Conservation (phyloP, 2,797 vertebrate species). For the Lacerta agilis region DNA sequence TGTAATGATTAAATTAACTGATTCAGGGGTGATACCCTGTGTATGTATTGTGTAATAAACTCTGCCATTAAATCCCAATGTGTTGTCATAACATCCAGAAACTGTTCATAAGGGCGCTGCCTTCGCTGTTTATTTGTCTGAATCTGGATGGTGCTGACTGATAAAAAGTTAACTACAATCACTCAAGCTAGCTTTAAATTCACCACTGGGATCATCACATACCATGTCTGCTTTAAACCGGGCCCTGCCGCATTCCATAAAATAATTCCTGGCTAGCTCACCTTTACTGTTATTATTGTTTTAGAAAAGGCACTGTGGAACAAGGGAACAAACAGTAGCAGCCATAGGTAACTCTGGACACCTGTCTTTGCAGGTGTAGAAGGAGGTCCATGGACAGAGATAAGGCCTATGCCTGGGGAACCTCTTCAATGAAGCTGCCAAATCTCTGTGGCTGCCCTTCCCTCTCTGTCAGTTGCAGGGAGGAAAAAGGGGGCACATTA, state of each 20-base stretch:
- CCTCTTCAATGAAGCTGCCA: too few relatives aligned
- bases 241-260: slow-evolving; percentile 30
- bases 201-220: slow-evolving; percentile 52
- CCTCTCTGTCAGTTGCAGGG: too few relatives aligned
- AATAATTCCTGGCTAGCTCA: neutral
- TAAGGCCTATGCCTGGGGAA: too few relatives aligned
- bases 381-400: too few relatives aligned
- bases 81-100: slow-evolving; percentile 51
- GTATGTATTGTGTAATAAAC: slow-evolving; percentile 46
- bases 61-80: slow-evolving; percentile 48
- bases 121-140: slow-evolving; percentile 65
- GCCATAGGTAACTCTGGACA: too few relatives aligned
- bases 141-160: slow-evolving; percentile 66
- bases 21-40: slow-evolving; percentile 49
- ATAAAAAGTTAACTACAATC: slow-evolving; percentile 62
- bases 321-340: too few relatives aligned
- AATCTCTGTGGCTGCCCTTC: too few relatives aligned
- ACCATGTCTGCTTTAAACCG: slow-evolving; percentile 40
- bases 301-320: neutral
- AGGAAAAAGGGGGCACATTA: too few relatives aligned
- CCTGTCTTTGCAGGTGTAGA: too few relatives aligned
- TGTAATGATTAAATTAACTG: slow-evolving; percentile 58
- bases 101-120: slow-evolving; percentile 64
- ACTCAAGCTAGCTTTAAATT: slow-evolving; percentile 67
- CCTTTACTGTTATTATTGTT: neutral